Evolutionary conservation across 35 echinoderm and acorn worm genomes (phyloP), one percentile per base, ranked within the genome.

Genomic region (Ptychodera flava): DNA sequence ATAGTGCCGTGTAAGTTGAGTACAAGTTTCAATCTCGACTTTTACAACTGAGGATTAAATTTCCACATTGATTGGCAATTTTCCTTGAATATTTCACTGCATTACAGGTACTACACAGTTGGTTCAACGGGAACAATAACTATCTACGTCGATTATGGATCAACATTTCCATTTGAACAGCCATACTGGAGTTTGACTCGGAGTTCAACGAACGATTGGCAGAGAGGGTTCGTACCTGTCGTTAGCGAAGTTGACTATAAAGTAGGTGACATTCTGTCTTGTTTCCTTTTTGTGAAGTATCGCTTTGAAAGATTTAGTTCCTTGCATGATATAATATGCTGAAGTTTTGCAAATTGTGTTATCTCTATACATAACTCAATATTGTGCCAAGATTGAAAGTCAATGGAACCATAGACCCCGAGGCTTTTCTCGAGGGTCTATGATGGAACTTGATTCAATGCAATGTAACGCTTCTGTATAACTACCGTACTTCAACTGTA

Each of bases 171-270:
- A 64, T 6, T 6, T 12, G 45, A 64, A 22, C 45, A 64, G 45
- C 45, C 45, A 64, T 64, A 64, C 22, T 64, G 45, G 45, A 22
- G 6, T 12, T 64, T 64, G 45, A 22, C 6, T 12, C 6, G 45
- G 22, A 64, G 45, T 64, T 64, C 45, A 64, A 64, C 45, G 22
- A 64, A 64, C 30, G 37, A 83, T 31, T 90, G 88, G 88, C 36
- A 28, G 22, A 36, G 75, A 29, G 88, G 88, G 30, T 81, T 83
- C 1, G 64, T 90, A 2, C 88, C 88, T 28, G 34, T 90, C 6
- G 77, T 78, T 34, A 85, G 88, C 34, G 29, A 45, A 1, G 81
- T 78, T 28, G 83, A 85, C 64, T 88, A 88, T 34, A 78, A 80
- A 28, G 86, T 88, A 80, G 80, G 86, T 79, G 33, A 64, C 22